Evolutionary conservation across 2,797 vertebrate genomes (phyloP).

Genomic region (Selene dorsalis): DNA sequence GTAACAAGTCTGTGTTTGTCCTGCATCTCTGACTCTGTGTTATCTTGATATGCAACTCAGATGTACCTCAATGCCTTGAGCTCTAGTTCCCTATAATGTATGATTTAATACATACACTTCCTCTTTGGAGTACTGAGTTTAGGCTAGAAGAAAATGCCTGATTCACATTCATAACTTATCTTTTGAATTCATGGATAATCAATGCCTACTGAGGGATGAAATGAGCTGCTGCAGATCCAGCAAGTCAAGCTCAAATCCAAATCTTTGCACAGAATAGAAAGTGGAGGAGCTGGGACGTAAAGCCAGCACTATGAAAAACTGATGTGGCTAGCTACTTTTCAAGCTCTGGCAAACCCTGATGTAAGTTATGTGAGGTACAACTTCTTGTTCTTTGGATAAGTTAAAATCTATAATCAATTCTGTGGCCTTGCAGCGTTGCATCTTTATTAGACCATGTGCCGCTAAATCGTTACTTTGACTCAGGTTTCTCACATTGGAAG

Average conservation of each 20-base stretch:
- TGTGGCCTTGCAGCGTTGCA: slow-evolving; percentile 30
- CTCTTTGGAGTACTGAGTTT: slow-evolving; percentile 58
- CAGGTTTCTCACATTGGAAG: slow-evolving; percentile 18
- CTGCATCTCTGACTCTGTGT: slow-evolving; percentile 28
- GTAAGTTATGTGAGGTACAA: slow-evolving; percentile 12
- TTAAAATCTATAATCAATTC: slow-evolving; percentile 53
- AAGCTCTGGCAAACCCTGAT: slow-evolving; percentile 19
- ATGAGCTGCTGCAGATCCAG: slow-evolving; percentile 77
- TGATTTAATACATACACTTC: slow-evolving; percentile 75
- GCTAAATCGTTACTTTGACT: slow-evolving; percentile 27
- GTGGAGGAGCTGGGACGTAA: slow-evolving; percentile 47
- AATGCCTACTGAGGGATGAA: slow-evolving; percentile 85
- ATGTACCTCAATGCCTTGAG: slow-evolving; percentile 40
- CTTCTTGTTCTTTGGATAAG: slow-evolving; percentile 27
- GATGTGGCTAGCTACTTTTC: slow-evolving; percentile 44
- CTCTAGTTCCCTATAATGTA: slow-evolving; percentile 67
- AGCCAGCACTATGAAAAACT: slow-evolving; percentile 50
- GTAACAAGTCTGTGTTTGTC: slow-evolving; percentile 22
- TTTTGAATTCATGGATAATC: slow-evolving; percentile 84
- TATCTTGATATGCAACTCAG: slow-evolving; percentile 51
- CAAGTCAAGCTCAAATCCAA: slow-evolving; percentile 74
- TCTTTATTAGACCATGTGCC: slow-evolving; percentile 20
- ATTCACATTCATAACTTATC: slow-evolving; percentile 84
- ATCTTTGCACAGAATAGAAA: slow-evolving; percentile 72
- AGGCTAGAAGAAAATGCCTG: slow-evolving; percentile 68